These are phyloP conservation scores for Corythornis vintsioides DNA, from an alignment of 2,113 vertebrate species.

Conservation along the genomic window DNA sequence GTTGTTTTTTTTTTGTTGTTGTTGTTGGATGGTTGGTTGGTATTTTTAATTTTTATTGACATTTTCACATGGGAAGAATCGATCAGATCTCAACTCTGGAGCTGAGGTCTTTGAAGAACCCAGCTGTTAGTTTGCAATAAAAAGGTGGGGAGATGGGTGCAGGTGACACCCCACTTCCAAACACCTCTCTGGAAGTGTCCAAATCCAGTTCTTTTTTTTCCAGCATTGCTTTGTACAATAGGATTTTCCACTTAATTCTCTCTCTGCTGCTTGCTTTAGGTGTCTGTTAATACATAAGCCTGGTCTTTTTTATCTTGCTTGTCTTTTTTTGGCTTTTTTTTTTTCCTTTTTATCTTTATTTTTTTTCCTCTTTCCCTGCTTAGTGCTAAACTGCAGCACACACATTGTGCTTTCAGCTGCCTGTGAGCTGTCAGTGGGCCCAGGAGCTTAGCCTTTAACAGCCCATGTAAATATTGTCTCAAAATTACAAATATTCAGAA, in stretches of 20 bases:
- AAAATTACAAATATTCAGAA: conserved; percentile 70
- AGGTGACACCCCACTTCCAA: not conserved
- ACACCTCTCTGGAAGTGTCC: not conserved
- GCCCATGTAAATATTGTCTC: conserved; percentile 63
- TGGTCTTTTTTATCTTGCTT: conserved; percentile 33
- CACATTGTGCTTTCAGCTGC: conserved; percentile 1
- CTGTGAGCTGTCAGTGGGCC: conserved; percentile 38
- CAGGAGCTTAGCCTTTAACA: conserved; percentile 14
- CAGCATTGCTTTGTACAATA: not conserved
- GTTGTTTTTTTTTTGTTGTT: not conserved
- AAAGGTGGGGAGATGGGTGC: not conserved
- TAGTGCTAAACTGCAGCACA: conserved; percentile 32
- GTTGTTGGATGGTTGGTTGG: too few species aligned
- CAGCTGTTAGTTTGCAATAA: not conserved
- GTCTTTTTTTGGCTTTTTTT: not conserved
- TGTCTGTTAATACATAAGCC: conserved; percentile 38
- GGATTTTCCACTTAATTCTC: not conserved
- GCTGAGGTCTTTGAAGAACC: not conserved
- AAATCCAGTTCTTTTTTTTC: not conserved
- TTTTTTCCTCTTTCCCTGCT: not conserved
- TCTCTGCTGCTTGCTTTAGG: conserved; percentile 11
- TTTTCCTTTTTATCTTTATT: not conserved
- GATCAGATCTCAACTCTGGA: not conserved
- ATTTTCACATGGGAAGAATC: not conserved
- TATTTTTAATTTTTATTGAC: not conserved